Base-by-base conservation (phyloP, 2,888 invertebrate genomes). In the Ormyrus labotus region DNA sequence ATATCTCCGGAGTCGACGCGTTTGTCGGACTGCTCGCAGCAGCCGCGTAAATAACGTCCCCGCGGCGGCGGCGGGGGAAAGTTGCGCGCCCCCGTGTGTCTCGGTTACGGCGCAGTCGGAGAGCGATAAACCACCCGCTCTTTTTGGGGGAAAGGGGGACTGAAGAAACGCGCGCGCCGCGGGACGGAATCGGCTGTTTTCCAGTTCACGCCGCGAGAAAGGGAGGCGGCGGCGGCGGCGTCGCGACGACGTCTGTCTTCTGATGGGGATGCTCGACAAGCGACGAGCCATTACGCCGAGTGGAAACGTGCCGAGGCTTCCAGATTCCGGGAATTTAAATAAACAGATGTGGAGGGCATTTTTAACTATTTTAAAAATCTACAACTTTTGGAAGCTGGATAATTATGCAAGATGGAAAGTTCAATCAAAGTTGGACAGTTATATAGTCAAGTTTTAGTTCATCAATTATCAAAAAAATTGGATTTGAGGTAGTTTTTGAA, bases 11-110 rank as follows among this genome's bases (percentile, higher is more conserved):
- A 19, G 47, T 45, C 60, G 11, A 9, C 51, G n/a, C 61, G 53
- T 65, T 48, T 73, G 60, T 73, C 48, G 68, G 61, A 69, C 69
- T 45, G 50, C 34, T 34, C n/a, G 60, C 47, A 47, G 69, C 8
- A 45, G 10, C 58, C 71, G 19, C 74, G 79, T 74, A 74, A 79
- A 74, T 79, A 79, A 79, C 69, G 58, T 64, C 19, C 51, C 61
- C 61, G 48, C 65, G 55, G 34, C 34, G 19, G 19, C 19, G 34
- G 34, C 34, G 34, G 34, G 19, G 79, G 58, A 74, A 79, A 74
- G 57, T 73, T 74, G 55, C 7, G 6, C 67, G 57, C 9, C 51
- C n/a, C 50, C 65, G 50, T 34, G 45, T 50, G 7, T 13, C n/a
- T 9, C 64, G 50, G 50, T 34, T 5, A 2, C 53, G 65, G 8